Conservation (phyloP, 2,888 invertebrate genomes). For the Busseola fusca region DNA sequence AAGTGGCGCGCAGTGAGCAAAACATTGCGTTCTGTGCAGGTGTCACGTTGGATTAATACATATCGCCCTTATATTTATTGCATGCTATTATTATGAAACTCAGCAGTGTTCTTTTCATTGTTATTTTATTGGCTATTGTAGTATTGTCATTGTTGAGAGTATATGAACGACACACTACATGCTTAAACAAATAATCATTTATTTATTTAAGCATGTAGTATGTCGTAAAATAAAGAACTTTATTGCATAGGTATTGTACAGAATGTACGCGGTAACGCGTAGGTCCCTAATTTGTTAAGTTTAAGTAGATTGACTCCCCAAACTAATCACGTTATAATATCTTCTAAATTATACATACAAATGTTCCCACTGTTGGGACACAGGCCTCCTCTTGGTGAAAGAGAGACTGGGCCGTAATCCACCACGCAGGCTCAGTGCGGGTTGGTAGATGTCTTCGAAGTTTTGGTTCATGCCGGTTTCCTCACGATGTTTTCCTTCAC, state of each 20-base stretch:
- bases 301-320: constrained; percentile 16
- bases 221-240: constrained; percentile 2
- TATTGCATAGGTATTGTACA: constrained; percentile 8
- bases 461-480: no score
- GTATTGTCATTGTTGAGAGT: neutral
- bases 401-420: no score
- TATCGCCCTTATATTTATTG: constrained; percentile 57
- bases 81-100: constrained; percentile 42
- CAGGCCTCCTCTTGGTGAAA: no score
- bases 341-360: neutral
- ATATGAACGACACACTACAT: no score
- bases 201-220: neutral
- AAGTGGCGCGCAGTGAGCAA: constrained; percentile 42
- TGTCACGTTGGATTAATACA: constrained; percentile 56
- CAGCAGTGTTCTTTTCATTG: constrained; percentile 32
- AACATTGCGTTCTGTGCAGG: constrained; percentile 45
- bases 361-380: no score
- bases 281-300: neutral
- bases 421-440: no score
- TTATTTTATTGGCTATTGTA: constrained; percentile 27
- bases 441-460: no score
- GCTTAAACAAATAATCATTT: no score
- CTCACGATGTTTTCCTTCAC: no score
- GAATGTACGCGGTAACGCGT: constrained; percentile 15
- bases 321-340: constrained; percentile 22